These are phyloP conservation scores for Aleiodes alternator DNA, from an alignment of 2,888 invertebrate species.

Conservation along the genomic window DNA sequence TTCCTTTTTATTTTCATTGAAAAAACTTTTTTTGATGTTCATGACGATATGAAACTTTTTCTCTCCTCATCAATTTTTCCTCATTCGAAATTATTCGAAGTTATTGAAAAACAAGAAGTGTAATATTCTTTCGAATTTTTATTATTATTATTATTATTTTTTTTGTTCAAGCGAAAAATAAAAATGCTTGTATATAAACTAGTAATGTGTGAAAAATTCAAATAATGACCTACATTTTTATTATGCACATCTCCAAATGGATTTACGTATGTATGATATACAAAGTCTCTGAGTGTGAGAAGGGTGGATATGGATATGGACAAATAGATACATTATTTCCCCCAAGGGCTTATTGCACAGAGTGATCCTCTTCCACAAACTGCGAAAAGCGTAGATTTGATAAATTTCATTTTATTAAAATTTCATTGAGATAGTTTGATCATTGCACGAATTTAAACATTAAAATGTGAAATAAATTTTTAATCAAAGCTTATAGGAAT, in stretches of 20 bases:
- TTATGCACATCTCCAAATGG: slow-evolving; percentile 25
- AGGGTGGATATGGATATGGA: not conserved
- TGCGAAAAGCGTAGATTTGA: not conserved
- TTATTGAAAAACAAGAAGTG: too few relatives aligned
- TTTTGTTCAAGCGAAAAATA: not conserved
- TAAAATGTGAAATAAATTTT: too few relatives aligned
- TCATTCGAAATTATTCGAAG: too few relatives aligned
- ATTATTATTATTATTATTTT: too few relatives aligned
- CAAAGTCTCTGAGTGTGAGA: not conserved
- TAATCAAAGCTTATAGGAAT: too few relatives aligned
- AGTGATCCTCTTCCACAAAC: not conserved
- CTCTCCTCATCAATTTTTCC: too few relatives aligned
- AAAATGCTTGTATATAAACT: slow-evolving; percentile 2
- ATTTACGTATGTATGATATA: slow-evolving; percentile 26
- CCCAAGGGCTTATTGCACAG: slow-evolving; percentile 9
- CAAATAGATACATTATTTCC: slow-evolving; percentile 5
- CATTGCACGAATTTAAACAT: too few relatives aligned
- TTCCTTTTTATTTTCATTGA: too few relatives aligned
- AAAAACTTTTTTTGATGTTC: too few relatives aligned
- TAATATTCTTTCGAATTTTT: too few relatives aligned
- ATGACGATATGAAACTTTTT: too few relatives aligned
- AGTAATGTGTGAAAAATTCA: slow-evolving; percentile 20
- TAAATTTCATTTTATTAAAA: not conserved
- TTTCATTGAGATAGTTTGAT: too few relatives aligned
- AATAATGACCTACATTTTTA: slow-evolving; percentile 32